Evolutionary conservation across 2,888 invertebrate genomes (phyloP), one percentile per base, ranked within the genome.

Genomic region (Lagria hirta): DNA sequence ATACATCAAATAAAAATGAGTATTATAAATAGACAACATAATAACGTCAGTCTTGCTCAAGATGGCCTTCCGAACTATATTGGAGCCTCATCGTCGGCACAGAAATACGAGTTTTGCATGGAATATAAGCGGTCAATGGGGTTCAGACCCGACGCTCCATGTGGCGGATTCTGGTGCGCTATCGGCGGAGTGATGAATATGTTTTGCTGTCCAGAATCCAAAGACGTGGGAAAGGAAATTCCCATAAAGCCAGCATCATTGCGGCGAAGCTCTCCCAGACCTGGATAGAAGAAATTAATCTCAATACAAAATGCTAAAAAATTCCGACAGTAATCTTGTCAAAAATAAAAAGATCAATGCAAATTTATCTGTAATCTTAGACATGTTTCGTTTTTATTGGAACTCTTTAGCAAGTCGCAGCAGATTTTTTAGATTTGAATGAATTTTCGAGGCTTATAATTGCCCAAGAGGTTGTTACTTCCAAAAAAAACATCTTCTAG

Each of bases 51-150:
- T 10, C 5, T 24, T 24, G 6, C 8, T 26, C 26, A 16, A n/a
- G 8, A 29, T n/a, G n/a, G n/a, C n/a, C n/a, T n/a, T n/a, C n/a
- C n/a, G n/a, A n/a, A n/a, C n/a, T n/a, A n/a, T n/a, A n/a, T n/a
- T n/a, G n/a, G n/a, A n/a, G n/a, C n/a, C 13, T 69, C 51, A 16
- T 77, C 79, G 46, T 80, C 79, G 15, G 74, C 76, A 52, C 80
- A 77, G 67, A 81, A 81, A 58, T 81, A 81, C 7, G 80, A 80
- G 57, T 75, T 80, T 60, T 81, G 80, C 81, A 81, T 81, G 43
- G 80, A 81, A 60, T 81, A 81, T 8, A 81, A 65, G 23, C 80
- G 73, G 69, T 81, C 81, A 48, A 81, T 81, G 5, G 81, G 81
- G 65, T 80, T 80, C 34, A 78, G 68, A 58, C 75, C 73, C 14